Evolutionary conservation across 2,113 vertebrate species (phyloP).

Genomic region (Paralichthys olivaceus): DNA sequence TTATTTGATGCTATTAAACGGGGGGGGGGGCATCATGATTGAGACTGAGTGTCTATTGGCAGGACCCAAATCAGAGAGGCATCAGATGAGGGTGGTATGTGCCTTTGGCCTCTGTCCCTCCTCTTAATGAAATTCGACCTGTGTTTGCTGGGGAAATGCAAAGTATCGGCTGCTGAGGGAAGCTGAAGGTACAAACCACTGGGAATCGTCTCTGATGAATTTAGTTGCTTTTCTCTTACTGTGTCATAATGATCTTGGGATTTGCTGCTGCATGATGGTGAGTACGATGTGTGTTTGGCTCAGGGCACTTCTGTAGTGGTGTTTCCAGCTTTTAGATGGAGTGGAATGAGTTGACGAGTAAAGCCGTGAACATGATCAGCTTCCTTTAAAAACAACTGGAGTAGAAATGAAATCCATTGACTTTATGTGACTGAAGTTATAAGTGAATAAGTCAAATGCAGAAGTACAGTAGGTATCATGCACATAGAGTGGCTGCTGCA

Average conservation of each 20-base stretch:
- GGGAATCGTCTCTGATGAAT: background rate
- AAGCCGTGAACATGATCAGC: background rate
- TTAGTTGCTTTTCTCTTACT: background rate
- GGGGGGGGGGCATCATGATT: too few species aligned
- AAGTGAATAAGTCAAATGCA: background rate
- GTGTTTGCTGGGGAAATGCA: slow-evolving; percentile 62
- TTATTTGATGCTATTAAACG: too few species aligned
- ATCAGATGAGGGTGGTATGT: background rate
- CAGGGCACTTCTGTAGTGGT: background rate
- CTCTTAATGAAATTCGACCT: slow-evolving; percentile 33
- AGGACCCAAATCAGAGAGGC: too few species aligned
- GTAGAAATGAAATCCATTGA: background rate
- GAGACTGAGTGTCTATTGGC: too few species aligned
- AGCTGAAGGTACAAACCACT: slow-evolving; percentile 45
- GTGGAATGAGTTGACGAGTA: background rate
- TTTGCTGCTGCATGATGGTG: slow-evolving; percentile 15
- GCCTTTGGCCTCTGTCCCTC: slow-evolving; percentile 9
- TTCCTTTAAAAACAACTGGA: background rate
- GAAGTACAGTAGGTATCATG: background rate
- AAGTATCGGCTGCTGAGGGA: slow-evolving; percentile 41
- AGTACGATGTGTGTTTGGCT: slow-evolving; percentile 25
- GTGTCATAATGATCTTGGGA: background rate
- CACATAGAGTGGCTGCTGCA: background rate
- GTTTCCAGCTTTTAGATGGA: background rate
- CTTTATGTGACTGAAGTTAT: background rate